Evolutionary conservation across 92 coral and sea anemone genomes (phyloP), one percentile per base, ranked within the genome.

Genomic region (Porites lobata): DNA sequence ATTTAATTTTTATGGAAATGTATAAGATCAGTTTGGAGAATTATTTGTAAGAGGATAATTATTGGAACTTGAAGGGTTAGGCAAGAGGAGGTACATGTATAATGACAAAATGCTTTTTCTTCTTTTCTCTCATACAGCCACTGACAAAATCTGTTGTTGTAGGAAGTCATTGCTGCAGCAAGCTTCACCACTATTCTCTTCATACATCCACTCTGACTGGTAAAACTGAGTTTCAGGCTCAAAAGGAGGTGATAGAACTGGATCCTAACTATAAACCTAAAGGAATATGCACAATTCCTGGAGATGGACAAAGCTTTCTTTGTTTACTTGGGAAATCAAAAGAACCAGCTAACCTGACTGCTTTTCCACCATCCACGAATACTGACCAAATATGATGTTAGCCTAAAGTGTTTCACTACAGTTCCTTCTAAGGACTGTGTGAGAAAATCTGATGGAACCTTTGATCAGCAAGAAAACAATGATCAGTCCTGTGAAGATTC

Each of bases 271-370:
- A 47, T 51, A 84, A 84, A 63, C 87, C 87, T 5, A 84, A 84
- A 29, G 87, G 87, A 26, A 62, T 73, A 17, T 84, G 87, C 32
- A 50, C 18, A 22, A 63, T 84, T 73, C 80, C 87, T 84, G 87
- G 87, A 21, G 9, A 12, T 12, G 20, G 51, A 66, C 8, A 62
- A 50, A 64, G 53, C 73, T 62, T 84, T 20, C 87, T 84, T 64
- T 50, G 32, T 43, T 50, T 84, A 65, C 80, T 84, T 22, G 87
- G 87, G 6, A 50, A 74, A 74, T 52, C 72, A 8, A 63, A 59
- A 62, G 74, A 63, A 19, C 2, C 14, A 21, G 74, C 74, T 56
- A 73, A 47, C 72, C 63, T 84, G 62, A 19, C 17, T 1, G 62
- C 80, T 1, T 84, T 84, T 62, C 87, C 87, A 51, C 87, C 87